Evolutionary conservation across 2,888 invertebrate genomes (phyloP).

Genomic region (Drosophila basisetae): DNA sequence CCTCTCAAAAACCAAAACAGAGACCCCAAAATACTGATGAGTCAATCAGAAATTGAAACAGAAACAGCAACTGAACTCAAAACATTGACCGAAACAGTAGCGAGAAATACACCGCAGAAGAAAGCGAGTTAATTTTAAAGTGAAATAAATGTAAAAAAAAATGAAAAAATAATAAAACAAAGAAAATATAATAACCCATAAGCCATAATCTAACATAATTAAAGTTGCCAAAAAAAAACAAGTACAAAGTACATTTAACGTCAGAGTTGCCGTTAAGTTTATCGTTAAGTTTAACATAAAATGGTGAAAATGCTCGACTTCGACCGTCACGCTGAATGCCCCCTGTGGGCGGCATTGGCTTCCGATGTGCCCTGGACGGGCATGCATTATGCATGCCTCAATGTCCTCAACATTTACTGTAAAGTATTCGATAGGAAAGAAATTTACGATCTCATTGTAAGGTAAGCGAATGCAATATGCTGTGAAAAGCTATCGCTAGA

Average conservation of each 20-base stretch:
- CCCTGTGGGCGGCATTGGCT: slow-evolving; percentile 87
- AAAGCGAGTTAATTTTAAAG: slow-evolving; percentile 36
- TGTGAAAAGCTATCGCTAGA: slow-evolving; percentile 54
- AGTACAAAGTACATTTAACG: slow-evolving; percentile 34
- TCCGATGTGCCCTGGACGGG: slow-evolving; percentile 91
- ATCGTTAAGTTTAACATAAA: slow-evolving; percentile 62
- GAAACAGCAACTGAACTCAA: slow-evolving; percentile 23
- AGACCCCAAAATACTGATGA: slow-evolving; percentile 12
- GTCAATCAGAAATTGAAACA: slow-evolving; percentile 33
- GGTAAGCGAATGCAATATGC: slow-evolving; percentile 86
- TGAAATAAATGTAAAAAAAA: slow-evolving; percentile 30
- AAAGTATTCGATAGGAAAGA: slow-evolving; percentile 94
- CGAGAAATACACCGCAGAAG: slow-evolving; percentile 23
- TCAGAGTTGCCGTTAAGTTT: slow-evolving; percentile 19
- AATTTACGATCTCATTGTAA: slow-evolving; percentile 91
- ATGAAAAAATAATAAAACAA: background rate
- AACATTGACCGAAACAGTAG: slow-evolving; percentile 16
- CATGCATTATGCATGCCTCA: slow-evolving; percentile 92
- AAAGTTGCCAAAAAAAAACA: slow-evolving; percentile 1
- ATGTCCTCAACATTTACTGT: slow-evolving; percentile 93
- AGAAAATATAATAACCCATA: slow-evolving; percentile 27
- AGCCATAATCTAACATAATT: slow-evolving; percentile 17
- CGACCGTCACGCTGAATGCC: slow-evolving; percentile 88
- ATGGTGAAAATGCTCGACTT: slow-evolving; percentile 88
- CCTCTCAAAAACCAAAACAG: background rate